Conservation (phyloP, 2,888 invertebrate species). For the Meghimatium bilineatum region DNA sequence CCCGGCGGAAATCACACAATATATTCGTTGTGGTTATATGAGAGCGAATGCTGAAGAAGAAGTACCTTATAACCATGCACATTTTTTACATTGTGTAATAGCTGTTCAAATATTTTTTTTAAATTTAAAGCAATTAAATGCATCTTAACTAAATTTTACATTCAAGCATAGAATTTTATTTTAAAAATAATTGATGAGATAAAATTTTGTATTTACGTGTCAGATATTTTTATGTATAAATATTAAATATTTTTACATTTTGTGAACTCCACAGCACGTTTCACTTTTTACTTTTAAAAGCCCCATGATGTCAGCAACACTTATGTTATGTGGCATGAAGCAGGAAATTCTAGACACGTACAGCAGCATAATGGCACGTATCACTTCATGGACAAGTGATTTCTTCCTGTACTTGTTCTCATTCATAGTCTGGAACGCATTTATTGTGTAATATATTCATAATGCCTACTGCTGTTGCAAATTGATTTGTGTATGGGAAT, state of each 20-base stretch:
- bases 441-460: constrained; percentile 35
- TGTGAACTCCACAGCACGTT: constrained; percentile 61
- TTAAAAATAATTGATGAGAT: no score
- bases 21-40: no score
- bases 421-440: constrained; percentile 59
- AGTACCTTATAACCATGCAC: no score
- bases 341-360: constrained; percentile 60
- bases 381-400: constrained; percentile 63
- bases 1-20: no score
- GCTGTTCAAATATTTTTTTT: no score
- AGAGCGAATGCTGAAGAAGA: no score
- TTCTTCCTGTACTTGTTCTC: constrained; percentile 67
- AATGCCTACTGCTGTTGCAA: not conserved
- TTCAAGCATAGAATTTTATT: no score
- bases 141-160: no score
- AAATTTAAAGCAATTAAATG: no score
- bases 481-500: not conserved
- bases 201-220: no score
- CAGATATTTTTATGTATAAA: no score
- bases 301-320: constrained; percentile 62
- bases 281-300: constrained; percentile 56
- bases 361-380: constrained; percentile 63
- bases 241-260: not conserved
- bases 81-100: no score
- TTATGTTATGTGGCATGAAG: constrained; percentile 68